phyloP scores from a whole-genome alignment of 2,113 vertebrate genomes.

The Carettochelys insculpta region DNA sequence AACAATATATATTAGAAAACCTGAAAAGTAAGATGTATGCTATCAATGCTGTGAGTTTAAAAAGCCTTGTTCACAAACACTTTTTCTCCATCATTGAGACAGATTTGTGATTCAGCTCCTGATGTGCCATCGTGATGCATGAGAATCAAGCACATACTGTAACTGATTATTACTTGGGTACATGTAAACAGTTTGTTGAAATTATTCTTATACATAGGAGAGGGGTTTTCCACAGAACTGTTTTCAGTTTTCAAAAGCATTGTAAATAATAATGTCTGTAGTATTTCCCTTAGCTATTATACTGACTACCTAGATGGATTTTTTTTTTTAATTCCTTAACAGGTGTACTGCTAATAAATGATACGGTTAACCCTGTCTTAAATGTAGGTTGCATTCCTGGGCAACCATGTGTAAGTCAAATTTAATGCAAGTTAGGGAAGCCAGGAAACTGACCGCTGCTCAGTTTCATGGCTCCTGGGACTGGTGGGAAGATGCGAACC shows the following conservation, averaged over 20 bases:
- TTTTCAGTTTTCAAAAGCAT: background rate
- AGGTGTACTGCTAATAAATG: no score
- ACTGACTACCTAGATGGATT: background rate
- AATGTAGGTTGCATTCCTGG: no score
- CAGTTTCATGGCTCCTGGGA: no score
- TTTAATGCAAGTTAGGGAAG: no score
- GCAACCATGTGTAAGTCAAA: no score
- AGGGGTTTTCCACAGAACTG: background rate
- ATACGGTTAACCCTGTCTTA: no score
- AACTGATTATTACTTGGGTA: conserved; percentile 9
- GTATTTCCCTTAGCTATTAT: background rate
- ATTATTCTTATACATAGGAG: background rate
- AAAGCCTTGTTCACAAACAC: background rate
- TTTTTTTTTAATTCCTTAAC: background rate
- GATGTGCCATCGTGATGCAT: background rate
- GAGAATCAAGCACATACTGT: background rate
- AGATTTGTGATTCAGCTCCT: background rate
- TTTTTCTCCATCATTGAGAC: background rate
- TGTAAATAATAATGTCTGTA: background rate
- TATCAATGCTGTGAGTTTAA: background rate
- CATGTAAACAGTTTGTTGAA: background rate
- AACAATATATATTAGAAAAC: background rate
- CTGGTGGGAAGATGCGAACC: no score
- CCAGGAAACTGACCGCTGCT: no score
- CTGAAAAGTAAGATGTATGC: background rate